Evolutionary conservation across 2,888 invertebrate genomes (phyloP).

Genomic region (Azorinus chamasolen): DNA sequence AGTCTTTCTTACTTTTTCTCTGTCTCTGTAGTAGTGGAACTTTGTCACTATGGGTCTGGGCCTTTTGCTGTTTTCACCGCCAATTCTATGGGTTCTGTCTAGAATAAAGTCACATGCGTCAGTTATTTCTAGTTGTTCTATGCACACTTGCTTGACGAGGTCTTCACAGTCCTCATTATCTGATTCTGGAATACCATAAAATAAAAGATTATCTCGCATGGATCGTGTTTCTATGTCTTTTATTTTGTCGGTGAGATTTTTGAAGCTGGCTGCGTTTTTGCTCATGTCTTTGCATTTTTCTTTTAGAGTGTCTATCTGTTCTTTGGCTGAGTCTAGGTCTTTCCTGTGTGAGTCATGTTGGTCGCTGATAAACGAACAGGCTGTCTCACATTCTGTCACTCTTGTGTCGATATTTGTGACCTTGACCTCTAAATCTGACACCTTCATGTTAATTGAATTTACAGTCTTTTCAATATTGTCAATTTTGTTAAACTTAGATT

Average conservation of each 20-base stretch:
- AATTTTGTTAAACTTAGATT: background rate
- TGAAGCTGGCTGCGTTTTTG: background rate
- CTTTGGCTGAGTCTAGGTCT: conserved; percentile 7
- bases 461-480: conserved; percentile 9
- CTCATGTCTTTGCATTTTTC: background rate
- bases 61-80: conserved; percentile 11
- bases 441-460: background rate
- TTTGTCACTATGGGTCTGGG: conserved; percentile 28
- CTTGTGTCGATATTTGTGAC: background rate
- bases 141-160: conserved; percentile 4
- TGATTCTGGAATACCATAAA: conserved; percentile 27
- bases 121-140: background rate
- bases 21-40: conserved; percentile 20
- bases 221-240: conserved; percentile 25
- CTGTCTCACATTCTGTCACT: background rate
- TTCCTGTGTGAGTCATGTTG: background rate
- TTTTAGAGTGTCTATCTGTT: background rate
- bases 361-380: conserved; percentile 2
- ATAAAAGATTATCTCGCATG: conserved; percentile 28
- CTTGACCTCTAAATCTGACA: conserved; percentile 1
- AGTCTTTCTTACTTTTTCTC: conserved; percentile 19
- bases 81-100: conserved; percentile 29
- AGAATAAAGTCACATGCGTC: background rate
- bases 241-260: conserved; percentile 12
- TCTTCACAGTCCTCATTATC: conserved; percentile 9